These are phyloP conservation scores for Leptogaster cylindrica DNA, from an alignment of 2,888 invertebrate genomes.

Conservation along the genomic window DNA sequence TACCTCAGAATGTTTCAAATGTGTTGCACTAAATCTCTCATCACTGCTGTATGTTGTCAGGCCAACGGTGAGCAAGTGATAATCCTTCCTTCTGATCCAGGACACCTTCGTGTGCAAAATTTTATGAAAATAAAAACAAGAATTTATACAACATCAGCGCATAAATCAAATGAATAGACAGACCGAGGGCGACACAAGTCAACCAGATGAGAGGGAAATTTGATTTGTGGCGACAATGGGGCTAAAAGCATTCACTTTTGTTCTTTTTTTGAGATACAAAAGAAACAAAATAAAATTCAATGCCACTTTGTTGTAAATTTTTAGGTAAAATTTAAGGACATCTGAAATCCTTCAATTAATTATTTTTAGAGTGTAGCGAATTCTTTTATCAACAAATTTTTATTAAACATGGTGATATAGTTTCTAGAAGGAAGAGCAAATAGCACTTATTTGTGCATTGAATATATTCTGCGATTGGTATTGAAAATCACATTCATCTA, in stretches of 20 bases:
- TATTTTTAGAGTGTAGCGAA: too few species aligned
- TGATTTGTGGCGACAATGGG: neutral
- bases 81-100: slow-evolving; percentile 85
- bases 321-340: neutral
- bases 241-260: neutral
- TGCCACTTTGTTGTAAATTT: neutral
- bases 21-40: slow-evolving; percentile 84
- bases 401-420: too few species aligned
- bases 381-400: too few species aligned
- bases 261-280: too few species aligned
- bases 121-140: neutral
- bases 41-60: slow-evolving; percentile 88
- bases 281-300: neutral
- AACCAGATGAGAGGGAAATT: slow-evolving; percentile 1
- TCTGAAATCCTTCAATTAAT: neutral
- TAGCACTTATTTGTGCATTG: too few species aligned
- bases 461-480: too few species aligned
- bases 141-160: neutral
- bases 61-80: slow-evolving; percentile 84
- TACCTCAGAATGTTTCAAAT: slow-evolving; percentile 86
- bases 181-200: neutral
- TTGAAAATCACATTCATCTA: too few species aligned
- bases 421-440: too few species aligned
- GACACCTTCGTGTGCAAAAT: slow-evolving; percentile 69
- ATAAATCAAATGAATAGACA: neutral